These are phyloP conservation scores for Dexiosoma caninum DNA, from an alignment of 2,888 invertebrate genomes.

Conservation along the genomic window DNA sequence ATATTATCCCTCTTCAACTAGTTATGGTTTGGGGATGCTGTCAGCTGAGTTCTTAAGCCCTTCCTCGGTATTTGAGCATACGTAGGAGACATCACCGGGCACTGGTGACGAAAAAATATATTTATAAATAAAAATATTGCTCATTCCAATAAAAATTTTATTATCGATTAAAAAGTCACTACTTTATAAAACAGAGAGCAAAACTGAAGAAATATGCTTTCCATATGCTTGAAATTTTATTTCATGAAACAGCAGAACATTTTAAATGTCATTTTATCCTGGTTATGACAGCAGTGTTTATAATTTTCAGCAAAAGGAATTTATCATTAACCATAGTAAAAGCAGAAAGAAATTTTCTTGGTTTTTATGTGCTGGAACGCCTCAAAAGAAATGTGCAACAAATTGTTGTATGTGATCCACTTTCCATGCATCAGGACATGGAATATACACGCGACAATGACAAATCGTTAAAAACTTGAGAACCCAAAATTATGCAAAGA, in stretches of 20 bases:
- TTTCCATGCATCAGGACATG: background rate
- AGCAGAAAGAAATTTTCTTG: slow-evolving; percentile 20
- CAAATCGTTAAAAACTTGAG: slow-evolving; percentile 52
- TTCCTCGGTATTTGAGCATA: too few relatives aligned
- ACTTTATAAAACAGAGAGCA: too few relatives aligned
- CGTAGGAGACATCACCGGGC: too few relatives aligned
- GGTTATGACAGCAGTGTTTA: slow-evolving; percentile 50
- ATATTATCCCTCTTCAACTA: too few relatives aligned
- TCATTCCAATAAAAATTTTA: too few relatives aligned
- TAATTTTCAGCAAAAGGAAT: slow-evolving; percentile 36
- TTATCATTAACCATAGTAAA: slow-evolving; percentile 49
- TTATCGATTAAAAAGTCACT: too few relatives aligned
- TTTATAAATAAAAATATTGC: too few relatives aligned
- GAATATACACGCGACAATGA: slow-evolving; percentile 54
- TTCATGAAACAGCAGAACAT: slow-evolving; percentile 12
- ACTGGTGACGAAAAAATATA: too few relatives aligned
- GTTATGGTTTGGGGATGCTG: too few relatives aligned
- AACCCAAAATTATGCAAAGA: slow-evolving; percentile 40
- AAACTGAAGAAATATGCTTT: background rate
- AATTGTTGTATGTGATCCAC: slow-evolving; percentile 6
- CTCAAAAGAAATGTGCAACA: slow-evolving; percentile 43
- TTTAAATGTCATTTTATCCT: slow-evolving; percentile 41
- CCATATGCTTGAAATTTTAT: background rate
- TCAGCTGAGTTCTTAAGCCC: too few relatives aligned
- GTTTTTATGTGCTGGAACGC: slow-evolving; percentile 44